These are phyloP conservation scores for Leucoma salicis DNA, from an alignment of 2,888 invertebrate species.

Conservation along the genomic window DNA sequence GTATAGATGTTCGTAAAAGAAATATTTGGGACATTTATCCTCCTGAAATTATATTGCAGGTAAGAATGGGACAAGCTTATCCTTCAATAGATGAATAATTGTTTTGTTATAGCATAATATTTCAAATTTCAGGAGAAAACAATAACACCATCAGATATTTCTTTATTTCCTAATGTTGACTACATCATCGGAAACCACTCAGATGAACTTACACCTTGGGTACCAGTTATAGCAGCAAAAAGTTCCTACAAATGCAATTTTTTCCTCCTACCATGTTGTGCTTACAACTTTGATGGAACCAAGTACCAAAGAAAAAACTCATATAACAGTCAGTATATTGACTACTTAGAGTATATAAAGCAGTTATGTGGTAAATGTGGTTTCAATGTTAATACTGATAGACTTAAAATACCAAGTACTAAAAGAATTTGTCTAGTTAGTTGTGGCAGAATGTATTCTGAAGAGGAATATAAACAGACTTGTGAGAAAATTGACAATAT, in stretches of 20 bases:
- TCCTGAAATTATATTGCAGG: slow-evolving; percentile 83
- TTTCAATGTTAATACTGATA: slow-evolving; percentile 89
- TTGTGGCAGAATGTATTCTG: slow-evolving; percentile 65
- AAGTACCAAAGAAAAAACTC: slow-evolving; percentile 90
- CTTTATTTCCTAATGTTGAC: slow-evolving; percentile 87
- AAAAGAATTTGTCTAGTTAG: slow-evolving; percentile 93
- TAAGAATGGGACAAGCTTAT: no score
- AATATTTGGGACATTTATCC: slow-evolving; percentile 94
- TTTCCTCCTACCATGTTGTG: slow-evolving; percentile 97
- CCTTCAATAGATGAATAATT: no score
- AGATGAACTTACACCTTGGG: slow-evolving; percentile 99
- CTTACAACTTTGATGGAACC: slow-evolving; percentile 92
- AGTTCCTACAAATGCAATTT: slow-evolving; percentile 89
- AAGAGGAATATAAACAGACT: slow-evolving; percentile 52
- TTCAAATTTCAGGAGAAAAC: slow-evolving; percentile 81
- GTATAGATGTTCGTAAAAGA: slow-evolving; percentile 92
- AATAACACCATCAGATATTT: slow-evolving; percentile 86
- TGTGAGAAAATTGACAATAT: slow-evolving; percentile 69
- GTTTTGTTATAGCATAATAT: no score
- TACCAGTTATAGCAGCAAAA: slow-evolving; percentile 94
- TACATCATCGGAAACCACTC: slow-evolving; percentile 99
- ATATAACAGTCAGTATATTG: slow-evolving; percentile 88
- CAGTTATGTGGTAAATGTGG: slow-evolving; percentile 86
- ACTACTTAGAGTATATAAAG: slow-evolving; percentile 86
- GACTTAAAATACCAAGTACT: slow-evolving; percentile 97